Evolutionary conservation across 2,113 vertebrate genomes (phyloP).

Genomic region (Campylorhamphus procurvoides): DNA sequence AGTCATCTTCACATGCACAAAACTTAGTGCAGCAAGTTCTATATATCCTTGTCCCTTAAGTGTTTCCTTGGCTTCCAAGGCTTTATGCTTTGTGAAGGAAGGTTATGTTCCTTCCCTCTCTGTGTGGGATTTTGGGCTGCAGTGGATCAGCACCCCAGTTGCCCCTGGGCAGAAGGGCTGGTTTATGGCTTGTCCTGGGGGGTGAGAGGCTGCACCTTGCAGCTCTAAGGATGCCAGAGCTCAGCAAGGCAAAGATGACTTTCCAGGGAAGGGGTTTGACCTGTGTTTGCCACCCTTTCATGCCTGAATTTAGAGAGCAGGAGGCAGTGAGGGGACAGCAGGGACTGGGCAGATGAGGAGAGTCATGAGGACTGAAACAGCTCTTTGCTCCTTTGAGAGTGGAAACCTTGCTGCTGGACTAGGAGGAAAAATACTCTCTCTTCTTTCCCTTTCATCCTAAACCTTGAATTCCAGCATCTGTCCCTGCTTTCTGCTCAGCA

Average conservation of each 20-base stretch:
- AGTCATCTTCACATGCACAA: background rate
- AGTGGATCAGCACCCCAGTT: accelerated
- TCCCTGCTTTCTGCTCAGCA: background rate
- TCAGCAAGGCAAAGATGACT: background rate
- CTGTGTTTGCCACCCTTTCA: accelerated
- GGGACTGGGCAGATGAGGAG: background rate
- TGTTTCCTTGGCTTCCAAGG: background rate
- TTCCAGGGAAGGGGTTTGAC: accelerated
- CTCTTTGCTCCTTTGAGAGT: background rate
- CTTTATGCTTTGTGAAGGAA: background rate
- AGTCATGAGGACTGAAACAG: background rate
- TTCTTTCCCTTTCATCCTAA: background rate
- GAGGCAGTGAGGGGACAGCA: background rate
- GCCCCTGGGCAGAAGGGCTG: background rate
- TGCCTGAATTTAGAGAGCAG: background rate
- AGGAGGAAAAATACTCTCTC: background rate
- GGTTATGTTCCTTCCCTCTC: background rate
- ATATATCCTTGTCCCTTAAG: background rate
- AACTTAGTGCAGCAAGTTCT: background rate
- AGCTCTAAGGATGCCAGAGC: background rate
- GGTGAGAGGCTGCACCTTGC: background rate
- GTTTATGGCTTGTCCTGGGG: background rate
- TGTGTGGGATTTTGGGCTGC: background rate
- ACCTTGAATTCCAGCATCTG: accelerated
- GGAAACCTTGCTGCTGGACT: background rate